Evolutionary conservation across 2,797 vertebrate genomes (phyloP).

Genomic region (Fistularia commersonii): DNA sequence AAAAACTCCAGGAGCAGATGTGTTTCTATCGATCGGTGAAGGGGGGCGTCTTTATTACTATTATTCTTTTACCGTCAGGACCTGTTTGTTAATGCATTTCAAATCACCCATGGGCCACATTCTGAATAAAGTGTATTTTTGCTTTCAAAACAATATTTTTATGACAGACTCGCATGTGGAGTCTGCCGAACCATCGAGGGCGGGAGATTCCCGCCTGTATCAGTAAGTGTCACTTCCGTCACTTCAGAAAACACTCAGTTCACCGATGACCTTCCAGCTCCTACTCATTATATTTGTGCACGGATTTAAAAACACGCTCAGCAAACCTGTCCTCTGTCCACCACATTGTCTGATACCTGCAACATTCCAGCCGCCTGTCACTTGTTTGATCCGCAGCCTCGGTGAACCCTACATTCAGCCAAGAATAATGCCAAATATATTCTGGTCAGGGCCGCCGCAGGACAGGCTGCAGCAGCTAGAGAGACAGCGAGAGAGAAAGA

Average conservation of each 20-base stretch:
- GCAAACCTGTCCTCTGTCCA: constrained; percentile 25
- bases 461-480: constrained; percentile 28
- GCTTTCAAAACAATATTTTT: no score
- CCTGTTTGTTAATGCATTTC: no score
- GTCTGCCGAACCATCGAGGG: no score
- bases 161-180: no score
- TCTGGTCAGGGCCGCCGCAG: constrained; percentile 34
- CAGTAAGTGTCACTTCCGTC: constrained; percentile 7
- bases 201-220: constrained; percentile 16
- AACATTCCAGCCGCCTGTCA: constrained; percentile 36
- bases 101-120: no score
- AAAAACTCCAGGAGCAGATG: no score
- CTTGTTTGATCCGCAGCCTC: constrained; percentile 43
- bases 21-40: no score
- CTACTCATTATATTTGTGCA: constrained; percentile 17
- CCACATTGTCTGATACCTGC: constrained; percentile 32
- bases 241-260: constrained; percentile 8
- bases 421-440: constrained; percentile 48
- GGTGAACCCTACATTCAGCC: constrained; percentile 53
- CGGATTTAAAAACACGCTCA: constrained; percentile 28
- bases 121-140: no score
- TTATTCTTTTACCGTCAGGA: no score
- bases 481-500: constrained; percentile 1
- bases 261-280: constrained; percentile 2
- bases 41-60: no score